Conservation (phyloP, 1,140 invertebrate species). For the Drosophila ercepeae region DNA sequence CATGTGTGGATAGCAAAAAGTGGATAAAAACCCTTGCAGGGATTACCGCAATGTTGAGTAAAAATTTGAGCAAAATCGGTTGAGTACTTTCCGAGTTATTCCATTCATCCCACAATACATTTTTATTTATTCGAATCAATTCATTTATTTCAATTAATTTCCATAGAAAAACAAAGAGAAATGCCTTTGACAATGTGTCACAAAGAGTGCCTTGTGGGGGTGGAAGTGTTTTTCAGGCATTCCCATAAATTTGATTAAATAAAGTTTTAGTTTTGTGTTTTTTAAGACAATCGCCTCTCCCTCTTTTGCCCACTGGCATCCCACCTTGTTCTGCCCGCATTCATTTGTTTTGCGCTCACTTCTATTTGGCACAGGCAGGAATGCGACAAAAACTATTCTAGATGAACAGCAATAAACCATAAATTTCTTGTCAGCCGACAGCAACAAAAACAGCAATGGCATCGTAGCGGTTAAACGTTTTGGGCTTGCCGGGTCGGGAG, state of each 20-base stretch:
- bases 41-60: too few relatives aligned
- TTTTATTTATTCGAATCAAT: too few relatives aligned
- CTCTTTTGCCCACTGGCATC: too few relatives aligned
- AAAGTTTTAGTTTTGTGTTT: conserved; percentile 73
- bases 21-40: too few relatives aligned
- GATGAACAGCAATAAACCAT: conserved; percentile 81
- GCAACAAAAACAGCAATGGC: conserved; percentile 30
- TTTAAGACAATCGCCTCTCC: conserved; percentile 27
- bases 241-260: conserved; percentile 80
- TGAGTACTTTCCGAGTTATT: too few relatives aligned
- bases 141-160: too few relatives aligned
- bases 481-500: conserved; percentile 49
- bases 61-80: too few relatives aligned
- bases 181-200: conserved; percentile 74
- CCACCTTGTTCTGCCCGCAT: too few relatives aligned
- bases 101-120: too few relatives aligned
- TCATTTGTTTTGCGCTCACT: conserved; percentile 51
- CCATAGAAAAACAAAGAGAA: conserved; percentile 34
- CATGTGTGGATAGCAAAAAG: too few relatives aligned
- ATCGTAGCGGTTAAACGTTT: conserved; percentile 58
- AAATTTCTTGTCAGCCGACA: conserved; percentile 71
- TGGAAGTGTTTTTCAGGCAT: conserved; percentile 1
- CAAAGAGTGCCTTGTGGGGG: conserved; percentile 23
- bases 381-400: conserved; percentile 80
- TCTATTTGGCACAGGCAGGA: conserved; percentile 54